Evolutionary conservation across 2,113 vertebrate genomes (phyloP), one percentile per base, ranked within the genome.

Genomic region (Nothocercus nigrocapillus): DNA sequence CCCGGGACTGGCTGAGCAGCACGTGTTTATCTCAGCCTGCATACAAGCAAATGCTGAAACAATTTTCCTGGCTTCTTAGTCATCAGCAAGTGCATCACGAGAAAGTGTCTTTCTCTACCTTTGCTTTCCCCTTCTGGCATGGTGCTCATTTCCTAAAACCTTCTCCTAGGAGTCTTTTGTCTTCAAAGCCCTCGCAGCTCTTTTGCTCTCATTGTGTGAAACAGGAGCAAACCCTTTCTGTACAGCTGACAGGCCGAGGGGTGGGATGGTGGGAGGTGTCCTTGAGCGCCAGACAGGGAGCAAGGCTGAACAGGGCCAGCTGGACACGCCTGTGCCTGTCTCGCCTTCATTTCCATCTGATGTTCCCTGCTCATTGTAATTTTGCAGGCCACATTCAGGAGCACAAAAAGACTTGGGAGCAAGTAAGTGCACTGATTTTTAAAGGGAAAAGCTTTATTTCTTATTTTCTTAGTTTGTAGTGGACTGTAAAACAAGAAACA

Each of bases 361-460:
- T 88, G 44, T 30, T 84, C 89, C 89, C 81, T 80, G 73, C 79
- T 91, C 56, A 68, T 93, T 88, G 75, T 88, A 7, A 86, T 87
- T 82, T 84, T 69, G 80, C 81, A 94, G 77, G 87, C 79, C 68
- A 62, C 66, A 34, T 80, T 94, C 74, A 85, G 74, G 82, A 90
- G 54, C 62, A 84, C 73, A 86, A 69, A 93, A 84, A 90, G 72
- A 94, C 66, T 90, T 63, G 88, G 74, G 90, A 94, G 92, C 47
- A 85, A 86, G 82, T 36, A 91, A 86, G 64, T 84, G 42, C 62
- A 62, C 0, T 1, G 54, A 82, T 88, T 86, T 85, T 96, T 96
- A 94, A 96, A 95, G 87, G 85, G 82, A 92, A 82, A 95, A 89
- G 80, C 80, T 95, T 94, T 94, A 96, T 94, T 95, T 95, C n/a